Conservation (phyloP, 2,797 vertebrate species). For the Ara ararauna region DNA sequence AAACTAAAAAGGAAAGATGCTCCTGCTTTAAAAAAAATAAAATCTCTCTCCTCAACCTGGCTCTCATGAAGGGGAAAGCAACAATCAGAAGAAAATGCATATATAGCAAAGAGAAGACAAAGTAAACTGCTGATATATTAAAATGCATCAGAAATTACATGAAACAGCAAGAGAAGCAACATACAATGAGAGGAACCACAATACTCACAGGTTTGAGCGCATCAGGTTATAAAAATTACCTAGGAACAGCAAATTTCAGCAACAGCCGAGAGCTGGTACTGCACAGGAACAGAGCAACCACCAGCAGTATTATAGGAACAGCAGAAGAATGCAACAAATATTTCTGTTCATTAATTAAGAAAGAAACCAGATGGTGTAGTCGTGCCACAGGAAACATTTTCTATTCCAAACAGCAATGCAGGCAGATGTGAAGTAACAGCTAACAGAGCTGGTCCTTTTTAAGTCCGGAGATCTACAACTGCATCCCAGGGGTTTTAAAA, state of each 20-base stretch:
- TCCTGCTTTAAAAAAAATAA: neutral
- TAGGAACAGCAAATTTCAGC: neutral
- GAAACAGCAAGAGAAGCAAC: neutral
- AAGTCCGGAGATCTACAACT: neutral
- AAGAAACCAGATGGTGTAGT: neutral
- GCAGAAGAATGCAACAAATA: neutral
- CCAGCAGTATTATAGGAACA: neutral
- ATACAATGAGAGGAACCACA: neutral
- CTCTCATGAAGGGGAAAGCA: neutral
- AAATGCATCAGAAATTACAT: neutral
- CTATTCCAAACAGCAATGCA: neutral
- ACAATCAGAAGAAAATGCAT: neutral
- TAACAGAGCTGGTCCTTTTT: neutral
- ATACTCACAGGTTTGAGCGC: neutral
- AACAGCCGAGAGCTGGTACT: rapidly evolving
- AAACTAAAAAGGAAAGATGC: neutral
- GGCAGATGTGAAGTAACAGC: neutral
- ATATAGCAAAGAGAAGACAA: neutral
- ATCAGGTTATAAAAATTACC: neutral
- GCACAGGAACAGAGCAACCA: neutral
- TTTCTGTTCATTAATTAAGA: neutral
- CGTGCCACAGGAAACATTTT: neutral
- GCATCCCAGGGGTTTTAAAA: neutral
- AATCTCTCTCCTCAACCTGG: neutral
- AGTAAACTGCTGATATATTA: neutral